phyloP scores from a whole-genome alignment of 2,888 invertebrate species.

The Drosophila algonquin region DNA sequence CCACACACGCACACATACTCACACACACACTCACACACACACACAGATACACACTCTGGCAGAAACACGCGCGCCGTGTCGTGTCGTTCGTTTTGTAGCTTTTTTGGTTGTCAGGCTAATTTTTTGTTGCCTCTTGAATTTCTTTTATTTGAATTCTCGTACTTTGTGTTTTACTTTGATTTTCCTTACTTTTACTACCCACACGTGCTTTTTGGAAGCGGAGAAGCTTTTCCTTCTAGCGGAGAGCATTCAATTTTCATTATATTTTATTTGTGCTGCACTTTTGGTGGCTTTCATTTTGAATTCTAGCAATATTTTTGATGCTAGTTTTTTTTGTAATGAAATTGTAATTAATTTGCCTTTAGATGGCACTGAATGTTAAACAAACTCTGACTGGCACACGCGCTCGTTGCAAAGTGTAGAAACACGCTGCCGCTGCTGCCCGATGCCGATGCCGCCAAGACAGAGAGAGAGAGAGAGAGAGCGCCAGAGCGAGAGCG shows the following conservation, averaged over 20 bases:
- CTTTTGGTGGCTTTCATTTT: neutral
- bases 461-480: constrained; percentile 19
- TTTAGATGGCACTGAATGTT: constrained; percentile 48
- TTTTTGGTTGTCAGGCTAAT: constrained; percentile 40
- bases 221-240: constrained; percentile 1
- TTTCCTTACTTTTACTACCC: constrained; percentile 32
- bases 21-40: constrained; percentile 7
- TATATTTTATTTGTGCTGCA: neutral
- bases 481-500: constrained; percentile 28
- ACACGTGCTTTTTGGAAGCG: constrained; percentile 39
- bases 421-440: constrained; percentile 46
- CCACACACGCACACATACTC: constrained; percentile 34
- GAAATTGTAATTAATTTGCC: constrained; percentile 32
- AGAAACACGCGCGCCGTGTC: constrained; percentile 38
- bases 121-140: constrained; percentile 17
- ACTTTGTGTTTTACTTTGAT: constrained; percentile 21
- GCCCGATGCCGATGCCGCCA: constrained; percentile 4
- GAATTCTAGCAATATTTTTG: constrained; percentile 9
- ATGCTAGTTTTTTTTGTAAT: neutral
- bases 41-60: constrained; percentile 12
- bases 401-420: constrained; percentile 47
- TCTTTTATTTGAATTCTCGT: neutral
- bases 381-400: constrained; percentile 58
- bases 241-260: constrained; percentile 29
- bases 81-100: constrained; percentile 22